Percentiles rank a stretch among this genome's conserved stretches.
These are phyloP conservation scores for Chiropotes sagulatus DNA, from an alignment of 2,797 vertebrate species.

Conservation along the genomic window DNA sequence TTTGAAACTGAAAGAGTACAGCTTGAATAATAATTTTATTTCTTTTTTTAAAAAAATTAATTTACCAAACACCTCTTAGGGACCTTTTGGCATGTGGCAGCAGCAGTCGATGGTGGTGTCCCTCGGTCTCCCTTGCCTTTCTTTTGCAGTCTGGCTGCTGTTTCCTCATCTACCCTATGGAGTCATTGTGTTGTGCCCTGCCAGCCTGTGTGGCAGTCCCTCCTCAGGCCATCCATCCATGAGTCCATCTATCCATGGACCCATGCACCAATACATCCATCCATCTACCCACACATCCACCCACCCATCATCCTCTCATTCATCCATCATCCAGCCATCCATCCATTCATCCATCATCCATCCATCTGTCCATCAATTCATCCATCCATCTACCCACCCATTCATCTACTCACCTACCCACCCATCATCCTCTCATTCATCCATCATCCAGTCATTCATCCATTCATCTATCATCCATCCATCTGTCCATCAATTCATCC, in stretches of 20 bases:
- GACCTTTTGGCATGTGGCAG: neutral
- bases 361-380: too few species aligned
- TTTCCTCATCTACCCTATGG: neutral
- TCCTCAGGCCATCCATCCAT: fast-evolving
- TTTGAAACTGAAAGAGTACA: neutral
- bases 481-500: too few species aligned
- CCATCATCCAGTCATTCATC: too few species aligned
- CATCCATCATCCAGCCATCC: too few species aligned
- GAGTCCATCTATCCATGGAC: neutral
- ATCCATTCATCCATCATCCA: too few species aligned
- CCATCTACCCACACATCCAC: fast-evolving
- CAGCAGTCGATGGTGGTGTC: neutral
- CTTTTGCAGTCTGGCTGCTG: neutral
- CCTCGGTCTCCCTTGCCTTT: neutral
- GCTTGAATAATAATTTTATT: neutral
- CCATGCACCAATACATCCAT: neutral
- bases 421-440: too few species aligned
- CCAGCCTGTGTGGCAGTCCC: neutral
- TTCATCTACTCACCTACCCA: fast-evolving
- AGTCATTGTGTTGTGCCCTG: neutral
- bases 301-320: too few species aligned
- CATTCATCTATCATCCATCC: too few species aligned
- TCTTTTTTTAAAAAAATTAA: neutral
- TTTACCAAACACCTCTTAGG: neutral
- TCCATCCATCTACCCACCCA: too few species aligned